phyloP scores from a whole-genome alignment of 2,113 vertebrate species.

The Calonectris borealis region DNA sequence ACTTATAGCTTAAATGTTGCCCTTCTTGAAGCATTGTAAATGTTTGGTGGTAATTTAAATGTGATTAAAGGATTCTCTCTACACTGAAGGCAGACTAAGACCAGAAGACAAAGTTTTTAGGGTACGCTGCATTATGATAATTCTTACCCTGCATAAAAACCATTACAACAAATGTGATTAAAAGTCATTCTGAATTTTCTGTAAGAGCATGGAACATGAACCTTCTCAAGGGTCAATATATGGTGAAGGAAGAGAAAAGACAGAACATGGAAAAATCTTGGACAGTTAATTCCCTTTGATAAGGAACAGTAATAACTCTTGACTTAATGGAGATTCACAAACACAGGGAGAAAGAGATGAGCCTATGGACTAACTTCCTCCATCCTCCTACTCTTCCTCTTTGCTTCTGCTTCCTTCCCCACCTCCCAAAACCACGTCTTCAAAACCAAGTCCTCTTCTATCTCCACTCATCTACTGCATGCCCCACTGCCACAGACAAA shows the following conservation, averaged over 20 bases:
- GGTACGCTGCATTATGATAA: accelerated
- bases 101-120: background rate
- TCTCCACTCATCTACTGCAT: background rate
- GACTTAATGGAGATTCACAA: background rate
- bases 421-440: background rate
- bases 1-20: background rate
- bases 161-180: background rate
- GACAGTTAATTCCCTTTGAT: background rate
- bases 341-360: background rate
- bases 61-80: background rate
- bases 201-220: background rate
- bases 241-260: background rate
- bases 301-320: background rate
- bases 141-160: background rate
- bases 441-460: background rate
- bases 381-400: background rate
- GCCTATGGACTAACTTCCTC: background rate
- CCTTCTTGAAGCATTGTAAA: background rate
- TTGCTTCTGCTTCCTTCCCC: background rate
- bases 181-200: background rate
- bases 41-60: background rate
- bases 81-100: background rate
- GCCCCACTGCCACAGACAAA: background rate
- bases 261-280: background rate
- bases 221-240: background rate